Conservation (phyloP, 1,140 invertebrate genomes). For the Drosophila lowei region DNA sequence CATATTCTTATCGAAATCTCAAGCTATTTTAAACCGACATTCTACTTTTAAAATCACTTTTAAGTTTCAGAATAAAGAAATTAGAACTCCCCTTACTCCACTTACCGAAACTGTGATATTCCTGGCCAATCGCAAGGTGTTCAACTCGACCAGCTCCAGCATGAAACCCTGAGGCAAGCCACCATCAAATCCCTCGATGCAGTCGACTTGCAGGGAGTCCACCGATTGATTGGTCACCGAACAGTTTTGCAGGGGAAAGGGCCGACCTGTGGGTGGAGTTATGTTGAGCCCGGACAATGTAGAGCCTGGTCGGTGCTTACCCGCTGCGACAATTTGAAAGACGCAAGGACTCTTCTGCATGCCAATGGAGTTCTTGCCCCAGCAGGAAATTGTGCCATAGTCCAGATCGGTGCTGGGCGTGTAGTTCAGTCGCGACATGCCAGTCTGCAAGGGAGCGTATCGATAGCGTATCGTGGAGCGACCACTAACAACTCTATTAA, state of each 20-base stretch:
- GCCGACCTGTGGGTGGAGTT: slow-evolving; percentile 86
- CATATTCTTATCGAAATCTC: too few relatives aligned
- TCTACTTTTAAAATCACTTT: too few relatives aligned
- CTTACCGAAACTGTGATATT: slow-evolving; percentile 67
- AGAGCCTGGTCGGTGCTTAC: slow-evolving; percentile 78
- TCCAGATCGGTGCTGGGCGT: slow-evolving; percentile 93
- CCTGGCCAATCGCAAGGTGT: slow-evolving; percentile 84
- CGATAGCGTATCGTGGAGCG: slow-evolving; percentile 16
- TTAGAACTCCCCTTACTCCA: too few relatives aligned
- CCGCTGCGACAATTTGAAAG: slow-evolving; percentile 90
- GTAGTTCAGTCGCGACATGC: slow-evolving; percentile 91
- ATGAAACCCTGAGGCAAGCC: slow-evolving; percentile 91
- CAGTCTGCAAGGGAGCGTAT: slow-evolving; percentile 60
- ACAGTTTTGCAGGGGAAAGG: slow-evolving; percentile 93
- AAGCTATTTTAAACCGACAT: too few relatives aligned
- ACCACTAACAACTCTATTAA: slow-evolving; percentile 3
- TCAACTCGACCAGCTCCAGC: slow-evolving; percentile 89
- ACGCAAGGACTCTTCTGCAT: slow-evolving; percentile 92
- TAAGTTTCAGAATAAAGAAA: too few relatives aligned
- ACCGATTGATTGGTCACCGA: slow-evolving; percentile 94
- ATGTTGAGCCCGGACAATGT: slow-evolving; percentile 3
- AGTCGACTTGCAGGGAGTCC: slow-evolving; percentile 91
- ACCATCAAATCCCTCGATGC: slow-evolving; percentile 92
- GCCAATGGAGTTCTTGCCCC: slow-evolving; percentile 91
- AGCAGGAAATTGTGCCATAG: slow-evolving; percentile 94